Evolutionary conservation across 2,113 vertebrate genomes (phyloP), one percentile per base, ranked within the genome.

Genomic region (Lagopus muta): DNA sequence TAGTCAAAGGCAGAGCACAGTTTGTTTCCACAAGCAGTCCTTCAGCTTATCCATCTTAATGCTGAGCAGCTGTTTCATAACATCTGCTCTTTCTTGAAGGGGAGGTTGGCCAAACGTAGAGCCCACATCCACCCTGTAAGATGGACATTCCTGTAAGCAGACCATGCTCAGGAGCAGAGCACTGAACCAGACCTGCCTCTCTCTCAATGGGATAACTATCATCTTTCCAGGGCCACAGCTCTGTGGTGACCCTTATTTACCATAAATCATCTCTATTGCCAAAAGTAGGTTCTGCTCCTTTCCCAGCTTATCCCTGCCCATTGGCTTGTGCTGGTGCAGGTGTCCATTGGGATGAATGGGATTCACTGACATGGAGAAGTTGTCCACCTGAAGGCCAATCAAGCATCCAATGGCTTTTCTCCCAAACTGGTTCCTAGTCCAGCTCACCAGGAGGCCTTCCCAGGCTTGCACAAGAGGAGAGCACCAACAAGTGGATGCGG

Each of bases 331-430:
- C n/a, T 50, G 5, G 6, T 8, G 17, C 38, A 71, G 30, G n/a
- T 48, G 42, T 55, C 62, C 8, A 1, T 1, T 7, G 52, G 45
- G 27, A 30, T 52, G 64, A 69, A 38, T 0, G 0, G 43, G 43
- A 32, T 52, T 43, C 4, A 5, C 25, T 7, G 11, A 0, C 25
- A 30, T 0, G 8, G 17, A 38, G 18, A 80, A 42, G 4, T 40
- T 54, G 32, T 43, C 24, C 60, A 45, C 24, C 36, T 17, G 20
- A 65, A 86, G 25, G 15, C 24, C 60, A 88, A 40, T 8, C 36
- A 66, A 66, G 42, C 15, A 73, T 36, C 21, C 6, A 10, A 2
- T 12, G 45, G 40, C 24, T 32, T 70, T 71, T 21, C 15, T 27
- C 16, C 17, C 13, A 20, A 2, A 27, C 3, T 42, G 42, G 34